Evolutionary conservation across 37 sponge, comb jelly and placozoan genomes (phyloP).

Genomic region (Petrosia ficiformis): DNA sequence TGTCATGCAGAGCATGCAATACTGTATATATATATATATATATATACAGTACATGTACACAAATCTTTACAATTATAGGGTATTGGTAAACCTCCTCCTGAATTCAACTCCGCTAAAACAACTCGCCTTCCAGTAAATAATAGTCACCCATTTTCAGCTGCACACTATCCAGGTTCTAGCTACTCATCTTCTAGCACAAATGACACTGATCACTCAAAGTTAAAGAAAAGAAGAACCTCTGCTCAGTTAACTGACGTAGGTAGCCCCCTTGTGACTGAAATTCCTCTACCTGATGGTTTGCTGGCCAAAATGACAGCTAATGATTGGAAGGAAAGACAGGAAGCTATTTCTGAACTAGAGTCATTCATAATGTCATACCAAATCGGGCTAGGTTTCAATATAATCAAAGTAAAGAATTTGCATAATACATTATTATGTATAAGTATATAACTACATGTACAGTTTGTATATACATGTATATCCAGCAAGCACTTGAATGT

Average conservation of each 20-base stretch:
- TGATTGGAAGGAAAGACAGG: slow-evolving; percentile 70
- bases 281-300: slow-evolving; percentile 29
- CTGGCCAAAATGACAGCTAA: slow-evolving; percentile 40
- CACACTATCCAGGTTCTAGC: not conserved
- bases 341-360: slow-evolving; percentile 60
- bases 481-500: not conserved
- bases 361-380: slow-evolving; percentile 20
- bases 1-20: too few species aligned
- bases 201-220: not conserved
- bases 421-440: too few species aligned
- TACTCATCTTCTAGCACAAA: not conserved
- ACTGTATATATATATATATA: too few species aligned
- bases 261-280: not conserved
- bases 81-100: slow-evolving; percentile 68
- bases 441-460: not conserved
- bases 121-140: not conserved
- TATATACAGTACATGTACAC: too few species aligned
- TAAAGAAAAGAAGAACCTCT: not conserved
- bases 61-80: slow-evolving; percentile 42
- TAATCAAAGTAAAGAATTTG: slow-evolving; percentile 37
- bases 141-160: not conserved
- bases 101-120: slow-evolving; percentile 22
- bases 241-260: not conserved
- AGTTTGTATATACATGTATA: slow-evolving; percentile 16
- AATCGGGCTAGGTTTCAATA: slow-evolving; percentile 19